These are phyloP conservation scores for Meandrina meandrites DNA, from an alignment of 92 coral and sea anemone genomes.

Conservation along the genomic window DNA sequence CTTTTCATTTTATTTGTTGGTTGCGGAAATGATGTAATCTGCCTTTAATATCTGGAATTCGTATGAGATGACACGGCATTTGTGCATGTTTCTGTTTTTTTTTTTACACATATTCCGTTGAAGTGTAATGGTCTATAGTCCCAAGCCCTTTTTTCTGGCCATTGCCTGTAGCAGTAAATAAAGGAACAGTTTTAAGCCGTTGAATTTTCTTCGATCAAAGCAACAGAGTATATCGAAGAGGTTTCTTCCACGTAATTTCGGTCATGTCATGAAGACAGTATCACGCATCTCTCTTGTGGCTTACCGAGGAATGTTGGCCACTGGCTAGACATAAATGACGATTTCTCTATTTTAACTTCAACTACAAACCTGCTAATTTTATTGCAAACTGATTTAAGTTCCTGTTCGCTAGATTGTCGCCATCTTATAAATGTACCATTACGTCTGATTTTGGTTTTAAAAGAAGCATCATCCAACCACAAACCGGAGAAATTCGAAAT, in stretches of 20 bases:
- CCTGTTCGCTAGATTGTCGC: neutral
- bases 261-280: neutral
- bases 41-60: neutral
- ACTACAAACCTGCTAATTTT: neutral
- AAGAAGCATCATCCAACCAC: neutral
- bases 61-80: neutral
- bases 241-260: neutral
- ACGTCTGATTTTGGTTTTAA: neutral
- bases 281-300: neutral
- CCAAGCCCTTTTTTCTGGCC: neutral
- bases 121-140: neutral
- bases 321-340: conserved; percentile 1
- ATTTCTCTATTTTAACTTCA: neutral
- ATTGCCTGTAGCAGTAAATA: neutral
- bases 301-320: neutral
- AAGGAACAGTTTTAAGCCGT: neutral
- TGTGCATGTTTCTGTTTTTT: neutral
- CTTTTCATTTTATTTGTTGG: neutral
- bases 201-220: neutral
- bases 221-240: neutral
- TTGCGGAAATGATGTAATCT: neutral
- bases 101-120: neutral
- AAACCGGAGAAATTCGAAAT: neutral
- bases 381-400: neutral
- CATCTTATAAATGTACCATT: neutral